Conservation (phyloP, 2,888 invertebrate genomes). For the Rhagophthalmus giganteus region DNA sequence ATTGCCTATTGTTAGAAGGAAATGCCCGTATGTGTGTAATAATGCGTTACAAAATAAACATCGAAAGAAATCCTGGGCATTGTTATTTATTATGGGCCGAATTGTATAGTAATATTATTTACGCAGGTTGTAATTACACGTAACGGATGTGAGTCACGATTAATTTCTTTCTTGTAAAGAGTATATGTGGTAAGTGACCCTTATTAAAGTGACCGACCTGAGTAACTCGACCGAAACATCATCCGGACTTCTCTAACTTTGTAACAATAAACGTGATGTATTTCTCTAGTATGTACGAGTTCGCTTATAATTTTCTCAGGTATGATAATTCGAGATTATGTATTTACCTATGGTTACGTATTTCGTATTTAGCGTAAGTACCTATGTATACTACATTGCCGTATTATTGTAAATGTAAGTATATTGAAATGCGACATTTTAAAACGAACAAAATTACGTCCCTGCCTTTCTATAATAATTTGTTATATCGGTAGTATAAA, state of each 20-base stretch:
- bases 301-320: no score
- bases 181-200: constrained; percentile 26
- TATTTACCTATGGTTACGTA: no score
- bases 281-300: no score
- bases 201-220: constrained; percentile 25
- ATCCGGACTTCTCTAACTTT: constrained; percentile 15
- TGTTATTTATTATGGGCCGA: neutral
- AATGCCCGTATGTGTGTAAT: no score
- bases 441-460: no score
- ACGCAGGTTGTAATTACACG: neutral
- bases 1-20: no score
- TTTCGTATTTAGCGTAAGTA: no score
- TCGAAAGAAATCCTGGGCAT: neutral
- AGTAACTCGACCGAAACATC: constrained; percentile 22
- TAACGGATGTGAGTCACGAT: constrained; percentile 22
- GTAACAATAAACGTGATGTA: constrained; percentile 7
- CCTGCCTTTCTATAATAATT: constrained; percentile 8
- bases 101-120: neutral
- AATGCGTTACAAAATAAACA: no score
- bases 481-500: constrained; percentile 17
- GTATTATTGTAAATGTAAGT: no score
- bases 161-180: constrained; percentile 10
- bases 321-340: no score
- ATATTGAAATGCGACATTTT: no score
- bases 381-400: no score